Evolutionary conservation across 2,888 invertebrate genomes (phyloP), one percentile per base, ranked within the genome.

Genomic region (Melanostoma mellinum): DNA sequence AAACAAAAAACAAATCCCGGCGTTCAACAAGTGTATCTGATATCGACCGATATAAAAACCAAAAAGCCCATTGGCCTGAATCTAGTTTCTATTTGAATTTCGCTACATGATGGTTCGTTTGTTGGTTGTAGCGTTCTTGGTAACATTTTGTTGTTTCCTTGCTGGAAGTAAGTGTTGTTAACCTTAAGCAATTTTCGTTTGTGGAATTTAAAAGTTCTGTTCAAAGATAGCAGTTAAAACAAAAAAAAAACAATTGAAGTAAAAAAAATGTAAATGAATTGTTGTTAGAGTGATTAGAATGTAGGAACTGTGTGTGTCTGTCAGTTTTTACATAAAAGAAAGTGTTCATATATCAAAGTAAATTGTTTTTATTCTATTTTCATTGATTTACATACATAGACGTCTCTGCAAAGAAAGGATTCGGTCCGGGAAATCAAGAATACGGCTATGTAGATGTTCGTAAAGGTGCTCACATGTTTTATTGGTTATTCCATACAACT

Each of bases 401-500:
- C 69, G 63, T 58, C 4, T 33, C 73, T 87, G 90, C 88, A 3
- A 89, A 87, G 68, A 42, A 55, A 30, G 91, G 91, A n/a, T 94
- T 94, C 86, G 95, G 94, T 2, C 90, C 92, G 0, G 94, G 93
- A 8, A 92, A 93, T 67, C 95, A 96, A 91, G 94, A 94, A 88
- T 96, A 94, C 94, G 95, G 94, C 6, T 95, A 94, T 90, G 94
- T 95, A 3, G 93, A 93, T 74, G 95, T 97, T 0, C 93, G 96
- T 0, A 92, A 93, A 3, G 93, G 94, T 0, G 96, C 96, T 0
- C 94, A 96, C 87, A 95, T 96, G 94, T 97, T 97, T 90, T 97
- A 96, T 93, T 97, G 97, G 97, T 90, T 97, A 42, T 97, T 95
- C 88, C 95, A 95, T 88, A 95, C 95, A 9, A 94, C 94, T 0